Base-by-base conservation (phyloP, 35 echinoderm and acorn worm genomes). In the Anneissia japonica region DNA sequence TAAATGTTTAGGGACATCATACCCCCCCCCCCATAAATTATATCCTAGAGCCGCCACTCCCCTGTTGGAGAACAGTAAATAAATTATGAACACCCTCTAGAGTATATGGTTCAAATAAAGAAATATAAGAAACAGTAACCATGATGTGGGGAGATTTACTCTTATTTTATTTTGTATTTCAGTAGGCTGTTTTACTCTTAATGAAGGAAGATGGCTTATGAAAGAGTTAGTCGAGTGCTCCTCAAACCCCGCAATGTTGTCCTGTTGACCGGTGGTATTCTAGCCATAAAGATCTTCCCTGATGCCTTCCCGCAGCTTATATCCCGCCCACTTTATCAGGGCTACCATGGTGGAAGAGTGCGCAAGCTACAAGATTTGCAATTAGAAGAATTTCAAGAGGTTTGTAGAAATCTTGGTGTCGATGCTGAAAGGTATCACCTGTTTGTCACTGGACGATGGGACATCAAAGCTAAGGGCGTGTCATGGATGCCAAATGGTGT, bases 401-500 rank as follows among this genome's bases (percentile, higher is more conserved):
- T 90, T 19, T 93, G 91, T 73, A 37, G 51, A 37, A 81, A 88
- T 79, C 85, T 97, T 11, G 77, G 79, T 7, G 37, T 97, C 23
- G 74, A 93, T 17, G 28, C 91, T 10, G 39, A 87, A 0, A 35
- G 40, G 5, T 97, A 90, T 37, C 30, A 81, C 23, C 28, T 46
- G 19, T 97, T 90, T 78, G 55, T 90, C 17, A 93, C 87, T 17
- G 90, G 85, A 64, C 72, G 85, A 23, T 88, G 84, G 84, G 84
- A 91, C 10, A 86, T 92, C 19, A 79, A 83, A 75, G 79, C 83
- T 34, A 76, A 35, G 31, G 96, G 96, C 3, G 78, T 88, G 45
- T 79, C 89, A 39, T 94, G 86, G 85, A 81, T 99, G 19, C 92
- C 92, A 40, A 85, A 82, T 79, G 96, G 96, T 74, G 93, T 91